Base-by-base conservation (phyloP, 2,113 vertebrate species). In the Rattus rattus region DNA sequence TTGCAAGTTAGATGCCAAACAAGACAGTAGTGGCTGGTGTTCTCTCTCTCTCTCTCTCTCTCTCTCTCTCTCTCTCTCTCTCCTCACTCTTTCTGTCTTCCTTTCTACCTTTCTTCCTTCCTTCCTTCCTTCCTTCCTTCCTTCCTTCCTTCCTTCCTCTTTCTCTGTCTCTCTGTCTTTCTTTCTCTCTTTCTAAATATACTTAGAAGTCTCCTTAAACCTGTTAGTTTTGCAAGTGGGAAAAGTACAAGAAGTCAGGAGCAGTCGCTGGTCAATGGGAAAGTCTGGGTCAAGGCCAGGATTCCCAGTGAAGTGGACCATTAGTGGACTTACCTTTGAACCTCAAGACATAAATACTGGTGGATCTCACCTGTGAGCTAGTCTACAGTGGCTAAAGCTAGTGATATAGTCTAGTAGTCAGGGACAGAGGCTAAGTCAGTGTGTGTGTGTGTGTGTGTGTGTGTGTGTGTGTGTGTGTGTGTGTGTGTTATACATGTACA, bases 51-150 rank as follows among this genome's bases (percentile, higher is more conserved):
- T 43, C 43, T 43, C 43, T 43, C 43, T 43, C 43, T 43, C 43
- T 43, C 43, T 43, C 43, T 43, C 22, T 43, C 22, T 63, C 61
- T 63, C 61, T 24, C 22, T 63, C 61, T 20, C 20, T 22, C 59
- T 7, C 2, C 7, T 5, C 6, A 5, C 7, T 20, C 5, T 7
- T 22, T 6, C 20, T 7, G 6, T 20, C 5, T 7, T 22, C 59
- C 6, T 1, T 61, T 6, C 19, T 5, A 17, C 56, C 5, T 19
- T 61, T 17, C 56, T 59, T 59, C 56, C 56, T 13, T 59, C 56
- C 56, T 59, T 56, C 56, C 56, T 43, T 43, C 43, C 43, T 43
- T 43, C 3, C 43, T 43, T 43, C 3, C 43, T 43, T 43, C 3
- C 43, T 43, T 43, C 3, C 43, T 43, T 43, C 20, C 20, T 5